Evolutionary conservation across 2,888 invertebrate genomes (phyloP), one percentile per base, ranked within the genome.

Genomic region (Eilema caniola): DNA sequence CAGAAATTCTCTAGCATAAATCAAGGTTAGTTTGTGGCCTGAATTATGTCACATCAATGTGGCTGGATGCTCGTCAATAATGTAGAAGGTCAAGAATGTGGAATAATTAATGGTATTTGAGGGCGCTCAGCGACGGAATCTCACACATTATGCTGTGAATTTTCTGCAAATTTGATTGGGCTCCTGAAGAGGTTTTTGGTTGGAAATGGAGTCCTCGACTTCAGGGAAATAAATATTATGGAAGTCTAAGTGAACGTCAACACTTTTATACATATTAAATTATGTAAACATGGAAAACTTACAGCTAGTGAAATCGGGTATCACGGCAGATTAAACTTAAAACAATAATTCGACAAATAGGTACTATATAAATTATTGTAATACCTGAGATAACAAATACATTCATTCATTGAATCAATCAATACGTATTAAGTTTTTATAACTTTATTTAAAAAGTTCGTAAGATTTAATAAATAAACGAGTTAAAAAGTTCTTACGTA

Each of bases 21-120:
- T 77, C 75, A 67, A 62, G 59, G 64, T 61, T 31, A 61, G 67
- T n/a, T 64, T 41, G 57, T 33, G 41, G 14, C 60, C 67, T 67
- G 66, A 72, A 64, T 74, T 73, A 78, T 69, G 60, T 71, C 62
- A 47, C 53, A 53, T 65, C 69, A 72, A 66, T 67, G 66, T 67
- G 23, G 61, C 69, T 24, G 66, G 69, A 41, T 68, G 12, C 56
- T 56, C 62, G 16, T 73, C 66, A 71, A 73, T 73, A 71, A 73
- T 74, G 69, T 56, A 77, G 31, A 63, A 56, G 73, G 77, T 72
- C 67, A 70, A 65, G 67, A 69, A 66, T 72, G 57, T 53, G 69
- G 53, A 68, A 61, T 69, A 66, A 72, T 69, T 69, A 63, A 70
- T 62, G 66, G 31, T 25, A 63, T 70, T 63, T 53, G 57, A 66